Percentiles rank a stretch among this genome's conserved stretches.
Evolutionary conservation across 1,140 invertebrate species (phyloP).

Genomic region (Temnothorax longispinosus): DNA sequence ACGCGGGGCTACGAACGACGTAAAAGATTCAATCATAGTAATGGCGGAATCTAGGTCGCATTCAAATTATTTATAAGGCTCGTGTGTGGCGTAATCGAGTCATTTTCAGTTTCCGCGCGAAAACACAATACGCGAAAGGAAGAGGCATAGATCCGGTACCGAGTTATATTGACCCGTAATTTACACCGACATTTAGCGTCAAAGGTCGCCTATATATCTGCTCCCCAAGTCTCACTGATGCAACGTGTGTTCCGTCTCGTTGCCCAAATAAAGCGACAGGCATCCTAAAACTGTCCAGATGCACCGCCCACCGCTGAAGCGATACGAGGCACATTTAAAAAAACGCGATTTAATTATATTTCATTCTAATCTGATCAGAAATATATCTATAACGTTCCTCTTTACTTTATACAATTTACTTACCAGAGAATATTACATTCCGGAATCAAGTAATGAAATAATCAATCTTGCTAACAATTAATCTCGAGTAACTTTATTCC

Average conservation of each 20-base stretch:
- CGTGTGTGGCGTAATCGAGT: conserved; percentile 16
- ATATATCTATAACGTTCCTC: not conserved
- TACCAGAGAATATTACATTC: not conserved
- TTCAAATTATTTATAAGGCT: conserved; percentile 23
- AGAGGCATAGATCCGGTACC: conserved; percentile 22
- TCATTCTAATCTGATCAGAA: not conserved
- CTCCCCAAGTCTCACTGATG: conserved; percentile 30
- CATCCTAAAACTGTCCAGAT: conserved; percentile 26
- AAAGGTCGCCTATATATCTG: conserved; percentile 27
- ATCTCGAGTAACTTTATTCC: not conserved
- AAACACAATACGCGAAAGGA: conserved; percentile 34
- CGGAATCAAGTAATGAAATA: not conserved
- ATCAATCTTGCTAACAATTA: not conserved
- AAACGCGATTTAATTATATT: not conserved
- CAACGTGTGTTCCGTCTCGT: conserved; percentile 15
- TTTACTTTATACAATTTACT: not conserved
- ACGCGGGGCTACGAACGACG: not conserved
- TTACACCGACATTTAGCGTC: conserved; percentile 37
- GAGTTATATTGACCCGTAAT: conserved; percentile 48
- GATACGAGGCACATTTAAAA: conserved; percentile 6
- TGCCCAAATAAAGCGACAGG: not conserved
- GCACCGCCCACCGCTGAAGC: not conserved
- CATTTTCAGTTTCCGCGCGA: conserved; percentile 40
- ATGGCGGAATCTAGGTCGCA: conserved; percentile 12
- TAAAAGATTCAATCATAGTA: conserved; percentile 35